phyloP scores from a whole-genome alignment of 2,888 invertebrate species.

The Heliothis peltigera region DNA sequence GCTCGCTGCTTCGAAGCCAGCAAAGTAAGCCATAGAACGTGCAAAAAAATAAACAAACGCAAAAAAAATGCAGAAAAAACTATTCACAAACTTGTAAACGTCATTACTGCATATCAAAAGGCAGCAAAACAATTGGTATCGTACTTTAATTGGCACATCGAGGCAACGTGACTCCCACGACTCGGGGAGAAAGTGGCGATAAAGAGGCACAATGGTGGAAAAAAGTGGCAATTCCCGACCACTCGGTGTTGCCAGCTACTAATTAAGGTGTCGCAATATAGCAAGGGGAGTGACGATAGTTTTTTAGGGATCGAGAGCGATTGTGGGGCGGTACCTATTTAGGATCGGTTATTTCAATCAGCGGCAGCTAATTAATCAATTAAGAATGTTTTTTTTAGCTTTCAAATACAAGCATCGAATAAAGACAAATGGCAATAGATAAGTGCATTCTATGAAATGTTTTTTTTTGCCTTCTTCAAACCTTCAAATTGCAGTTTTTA shows the following conservation, averaged over 20 bases:
- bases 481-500: no score
- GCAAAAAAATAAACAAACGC: slow-evolving; percentile 15
- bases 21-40: background rate
- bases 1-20: background rate
- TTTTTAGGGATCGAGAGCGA: slow-evolving; percentile 58
- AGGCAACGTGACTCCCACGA: slow-evolving; percentile 66
- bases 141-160: slow-evolving; percentile 77
- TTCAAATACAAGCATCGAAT: no score
- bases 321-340: slow-evolving; percentile 15
- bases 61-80: slow-evolving; percentile 16
- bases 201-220: slow-evolving; percentile 67
- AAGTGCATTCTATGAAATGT: no score
- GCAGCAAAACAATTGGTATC: slow-evolving; percentile 55
- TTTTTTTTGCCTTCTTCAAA: no score
- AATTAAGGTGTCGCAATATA: slow-evolving; percentile 78
- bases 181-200: slow-evolving; percentile 75
- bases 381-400: no score
- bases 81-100: slow-evolving; percentile 46
- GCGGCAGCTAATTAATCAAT: no score
- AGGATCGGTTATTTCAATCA: no score
- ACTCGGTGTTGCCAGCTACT: slow-evolving; percentile 75
- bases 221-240: slow-evolving; percentile 81
- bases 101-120: slow-evolving; percentile 66
- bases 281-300: slow-evolving; percentile 64
- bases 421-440: no score